Evolutionary conservation across 2,888 invertebrate genomes (phyloP), one percentile per base, ranked within the genome.

Genomic region (Stenodema calcarata): DNA sequence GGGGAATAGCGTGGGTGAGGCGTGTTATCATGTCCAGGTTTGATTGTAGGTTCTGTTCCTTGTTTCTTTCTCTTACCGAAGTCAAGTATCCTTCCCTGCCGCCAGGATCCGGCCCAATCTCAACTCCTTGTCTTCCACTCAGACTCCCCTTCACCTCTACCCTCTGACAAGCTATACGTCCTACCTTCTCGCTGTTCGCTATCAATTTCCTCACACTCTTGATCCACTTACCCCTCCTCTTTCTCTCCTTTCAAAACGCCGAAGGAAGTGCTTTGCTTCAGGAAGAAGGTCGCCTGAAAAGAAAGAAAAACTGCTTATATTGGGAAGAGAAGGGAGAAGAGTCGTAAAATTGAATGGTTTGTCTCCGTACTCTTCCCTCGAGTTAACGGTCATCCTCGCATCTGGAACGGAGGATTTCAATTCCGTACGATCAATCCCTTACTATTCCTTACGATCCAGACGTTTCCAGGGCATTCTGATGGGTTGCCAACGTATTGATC

Each of bases 321-420:
- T 23, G 62, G 27, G 62, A 62, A 11, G 54, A 41, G 42, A 23
- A 27, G 47, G 27, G 79, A 50, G 47, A 28, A n/a, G 28, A 47
- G 54, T 80, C 80, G 80, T 80, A 80, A 80, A 80, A 80, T 44
- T 50, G 80, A 80, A 80, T 80, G 80, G 80, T 73, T 73, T 73
- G 73, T 73, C 73, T 73, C 73, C 73, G 73, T 18, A 27, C 30
- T 80, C 80, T 23, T 80, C 80, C 28, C 28, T 54, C 47, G 54
- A 50, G 80, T 80, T 80, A 80, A 44, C 28, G 80, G 50, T 80
- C 80, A 80, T 80, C 80, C 80, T 47, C 80, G 80, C 44, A 50
- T 80, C 80, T 80, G 50, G 30, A 80, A 30, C 80, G 11, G 30
- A 47, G 28, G 80, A 80, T 80, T 80, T 80, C 80, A 80, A 80